Evolutionary conservation across 2,113 vertebrate species (phyloP).

Genomic region (Taxidea taxus): DNA sequence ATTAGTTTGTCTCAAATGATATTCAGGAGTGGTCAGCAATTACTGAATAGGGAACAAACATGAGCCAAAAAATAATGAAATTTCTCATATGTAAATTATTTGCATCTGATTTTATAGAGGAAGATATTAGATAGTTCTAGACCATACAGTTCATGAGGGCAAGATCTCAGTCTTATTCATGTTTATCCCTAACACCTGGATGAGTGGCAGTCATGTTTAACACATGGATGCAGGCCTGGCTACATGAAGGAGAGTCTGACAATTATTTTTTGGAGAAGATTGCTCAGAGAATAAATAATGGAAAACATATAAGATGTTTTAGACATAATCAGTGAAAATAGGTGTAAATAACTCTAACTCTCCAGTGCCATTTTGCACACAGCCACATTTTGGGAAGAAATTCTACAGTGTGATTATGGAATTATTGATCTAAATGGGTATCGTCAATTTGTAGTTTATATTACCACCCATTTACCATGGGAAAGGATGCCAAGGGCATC

Average conservation of each 20-base stretch:
- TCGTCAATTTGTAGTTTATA: not conserved
- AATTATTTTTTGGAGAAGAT: not conserved
- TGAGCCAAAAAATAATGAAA: conserved; percentile 14
- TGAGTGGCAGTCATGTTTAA: not conserved
- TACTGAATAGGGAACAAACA: not conserved
- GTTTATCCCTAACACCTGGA: not conserved
- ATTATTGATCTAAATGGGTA: not conserved
- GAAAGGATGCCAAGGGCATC: not conserved
- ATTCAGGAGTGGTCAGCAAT: not conserved
- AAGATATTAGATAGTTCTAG: not conserved
- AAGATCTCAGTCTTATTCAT: not conserved
- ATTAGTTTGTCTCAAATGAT: conserved; percentile 13
- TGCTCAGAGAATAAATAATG: not conserved
- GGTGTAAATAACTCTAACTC: conserved; percentile 10
- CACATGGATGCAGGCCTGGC: not conserved
- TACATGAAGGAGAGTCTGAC: not conserved
- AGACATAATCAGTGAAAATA: not conserved
- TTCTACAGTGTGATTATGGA: not conserved
- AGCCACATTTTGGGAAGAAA: not conserved
- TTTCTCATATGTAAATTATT: not conserved
- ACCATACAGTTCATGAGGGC: not conserved
- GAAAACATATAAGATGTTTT: not conserved
- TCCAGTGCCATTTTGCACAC: not conserved
- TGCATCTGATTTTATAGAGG: not conserved
- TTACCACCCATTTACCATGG: not conserved